Base-by-base conservation (phyloP, 1,140 invertebrate genomes). In the Wasmannia auropunctata region DNA sequence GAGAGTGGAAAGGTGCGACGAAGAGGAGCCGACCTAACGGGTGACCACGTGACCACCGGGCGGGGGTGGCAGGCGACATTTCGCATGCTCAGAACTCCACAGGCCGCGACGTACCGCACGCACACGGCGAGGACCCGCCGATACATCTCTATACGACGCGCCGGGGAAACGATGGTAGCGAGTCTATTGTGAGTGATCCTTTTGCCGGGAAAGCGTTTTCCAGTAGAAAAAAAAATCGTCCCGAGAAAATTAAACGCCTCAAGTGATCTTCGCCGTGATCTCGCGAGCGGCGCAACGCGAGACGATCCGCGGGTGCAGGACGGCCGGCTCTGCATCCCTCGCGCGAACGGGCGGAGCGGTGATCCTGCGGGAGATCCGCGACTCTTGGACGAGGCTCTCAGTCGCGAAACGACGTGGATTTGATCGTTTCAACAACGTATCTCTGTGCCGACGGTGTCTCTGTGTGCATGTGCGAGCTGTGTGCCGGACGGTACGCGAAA, bases 41-140 rank as follows among this genome's bases (percentile, higher is more conserved):
- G 70, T 86, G 87, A 91, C 94, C 94, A 94, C 94, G 94, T 94
- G 94, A 95, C 86, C 91, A 86, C 0, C 87, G 91, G 92, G 94
- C 94, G 94, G 94, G 94, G 94, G 93, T 93, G 94, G 92, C 88
- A 91, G 91, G 91, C 92, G 91, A 93, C 94, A 94, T 93, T 94
- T 94, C 94, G 94, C 94, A 94, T 94, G 94, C 94, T 92, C 94
- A 94, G 94, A 94, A 91, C 93, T 94, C 92, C 85, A 92, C 93
- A 92, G 92, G 93, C 94, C 92, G 91, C 91, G 91, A 91, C 88
- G 83, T 89, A 88, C 88, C 88, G 87, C 88, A 76, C 80, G 65
- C 31, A 54, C 65, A 62, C 58, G 85, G 80, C 72, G 60, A 84
- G 74, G 65, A 62, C 62, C 54, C 87, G 56, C 25, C 80, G 58